Conservation (phyloP, 2,888 invertebrate species). For the Dasypogon diadema region DNA sequence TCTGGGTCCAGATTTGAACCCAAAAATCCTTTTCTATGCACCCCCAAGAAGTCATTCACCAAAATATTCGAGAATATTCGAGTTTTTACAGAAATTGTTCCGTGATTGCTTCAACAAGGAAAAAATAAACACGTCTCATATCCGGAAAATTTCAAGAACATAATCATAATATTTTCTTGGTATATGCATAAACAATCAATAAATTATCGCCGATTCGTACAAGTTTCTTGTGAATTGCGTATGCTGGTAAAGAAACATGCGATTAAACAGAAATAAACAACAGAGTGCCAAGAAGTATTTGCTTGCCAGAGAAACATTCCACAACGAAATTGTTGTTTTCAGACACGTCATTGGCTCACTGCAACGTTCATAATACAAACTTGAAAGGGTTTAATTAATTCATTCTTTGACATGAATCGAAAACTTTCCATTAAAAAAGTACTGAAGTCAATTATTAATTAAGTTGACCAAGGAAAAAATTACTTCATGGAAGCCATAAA, state of each 20-base stretch:
- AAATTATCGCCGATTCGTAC: background rate
- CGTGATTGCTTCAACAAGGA: background rate
- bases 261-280: slow-evolving; percentile 7
- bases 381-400: background rate
- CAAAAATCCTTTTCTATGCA: no score
- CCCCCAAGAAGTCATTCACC: no score
- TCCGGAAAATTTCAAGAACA: background rate
- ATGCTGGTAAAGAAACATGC: background rate
- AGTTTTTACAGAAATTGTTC: no score
- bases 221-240: background rate
- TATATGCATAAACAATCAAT: background rate
- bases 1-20: no score
- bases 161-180: slow-evolving; percentile 2
- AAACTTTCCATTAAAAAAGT: background rate
- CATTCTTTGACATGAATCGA: background rate
- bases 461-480: background rate
- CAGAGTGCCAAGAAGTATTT: background rate
- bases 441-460: background rate
- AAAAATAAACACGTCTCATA: background rate
- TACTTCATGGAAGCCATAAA: background rate
- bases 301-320: background rate
- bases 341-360: background rate
- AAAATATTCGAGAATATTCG: no score
- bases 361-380: background rate
- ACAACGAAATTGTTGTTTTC: background rate